Conservation (phyloP, 1,140 invertebrate genomes). For the Temnothorax nylanderi region DNA sequence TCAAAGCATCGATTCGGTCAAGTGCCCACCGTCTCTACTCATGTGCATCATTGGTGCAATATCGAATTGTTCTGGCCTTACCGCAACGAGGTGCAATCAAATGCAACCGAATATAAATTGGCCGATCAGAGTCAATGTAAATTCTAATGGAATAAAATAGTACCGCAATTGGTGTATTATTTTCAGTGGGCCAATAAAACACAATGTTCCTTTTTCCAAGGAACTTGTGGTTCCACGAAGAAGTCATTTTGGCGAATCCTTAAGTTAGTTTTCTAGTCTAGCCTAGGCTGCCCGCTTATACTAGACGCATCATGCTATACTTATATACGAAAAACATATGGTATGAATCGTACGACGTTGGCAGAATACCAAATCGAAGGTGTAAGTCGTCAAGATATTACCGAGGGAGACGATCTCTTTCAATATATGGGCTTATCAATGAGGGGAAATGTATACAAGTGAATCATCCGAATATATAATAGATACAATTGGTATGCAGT, state of each 20-base stretch:
- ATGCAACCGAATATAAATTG: slow-evolving; percentile 18
- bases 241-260: slow-evolving; percentile 62
- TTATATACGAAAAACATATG: slow-evolving; percentile 55
- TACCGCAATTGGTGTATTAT: background rate
- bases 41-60: slow-evolving; percentile 3
- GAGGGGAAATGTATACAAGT: background rate
- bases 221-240: slow-evolving; percentile 37
- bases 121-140: background rate
- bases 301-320: slow-evolving; percentile 64
- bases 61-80: slow-evolving; percentile 25
- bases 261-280: slow-evolving; percentile 70
- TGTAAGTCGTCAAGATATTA: background rate
- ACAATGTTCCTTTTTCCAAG: slow-evolving; percentile 56
- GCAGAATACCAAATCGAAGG: background rate
- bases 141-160: slow-evolving; percentile 9
- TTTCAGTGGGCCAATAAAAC: slow-evolving; percentile 26
- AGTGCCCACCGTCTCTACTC: background rate
- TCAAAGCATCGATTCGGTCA: slow-evolving; percentile 43
- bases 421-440: background rate
- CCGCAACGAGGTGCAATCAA: slow-evolving; percentile 1
- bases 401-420: background rate
- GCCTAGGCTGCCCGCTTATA: slow-evolving; percentile 70
- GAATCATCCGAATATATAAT: background rate
- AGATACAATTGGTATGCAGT: background rate
- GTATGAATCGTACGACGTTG: slow-evolving; percentile 31